A percentile compares a stretch with the other conserved stretches of the same genome.
These are phyloP conservation scores for Probaryconus sp. DNA, from an alignment of 1,140 invertebrate genomes.

Conservation along the genomic window DNA sequence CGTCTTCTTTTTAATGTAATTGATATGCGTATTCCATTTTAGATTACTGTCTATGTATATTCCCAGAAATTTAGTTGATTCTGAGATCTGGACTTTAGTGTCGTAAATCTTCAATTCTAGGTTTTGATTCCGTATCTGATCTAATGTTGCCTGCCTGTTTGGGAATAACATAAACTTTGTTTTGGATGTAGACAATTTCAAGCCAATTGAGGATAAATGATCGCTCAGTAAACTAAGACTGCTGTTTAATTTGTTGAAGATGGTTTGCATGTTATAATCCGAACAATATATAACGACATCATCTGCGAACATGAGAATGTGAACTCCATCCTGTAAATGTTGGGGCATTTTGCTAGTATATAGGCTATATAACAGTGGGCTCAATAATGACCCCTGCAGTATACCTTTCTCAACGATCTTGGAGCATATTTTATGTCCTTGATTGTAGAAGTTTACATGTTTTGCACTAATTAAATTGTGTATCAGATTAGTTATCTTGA, in stretches of 20 bases:
- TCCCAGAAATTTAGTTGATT: constrained; percentile 12
- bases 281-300: constrained; percentile 30
- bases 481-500: constrained; percentile 15
- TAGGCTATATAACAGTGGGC: constrained; percentile 30
- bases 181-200: too few species aligned
- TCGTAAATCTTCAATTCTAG: not conserved
- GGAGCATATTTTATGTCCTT: not conserved
- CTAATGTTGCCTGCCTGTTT: too few species aligned
- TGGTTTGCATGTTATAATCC: not conserved
- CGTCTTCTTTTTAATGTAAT: constrained; percentile 11
- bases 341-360: constrained; percentile 14
- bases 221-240: not conserved
- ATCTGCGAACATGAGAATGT: constrained; percentile 31
- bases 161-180: too few species aligned
- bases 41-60: not conserved
- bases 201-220: too few species aligned
- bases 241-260: not conserved
- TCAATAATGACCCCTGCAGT: constrained; percentile 27
- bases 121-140: not conserved
- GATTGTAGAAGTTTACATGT: not conserved
- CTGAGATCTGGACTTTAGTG: too few species aligned
- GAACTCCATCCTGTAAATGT: not conserved
- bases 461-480: constrained; percentile 5
- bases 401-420: constrained; percentile 13
- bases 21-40: constrained; percentile 2